Base-by-base conservation (phyloP, 2,797 vertebrate genomes). In the Syngnathus rostellatus region DNA sequence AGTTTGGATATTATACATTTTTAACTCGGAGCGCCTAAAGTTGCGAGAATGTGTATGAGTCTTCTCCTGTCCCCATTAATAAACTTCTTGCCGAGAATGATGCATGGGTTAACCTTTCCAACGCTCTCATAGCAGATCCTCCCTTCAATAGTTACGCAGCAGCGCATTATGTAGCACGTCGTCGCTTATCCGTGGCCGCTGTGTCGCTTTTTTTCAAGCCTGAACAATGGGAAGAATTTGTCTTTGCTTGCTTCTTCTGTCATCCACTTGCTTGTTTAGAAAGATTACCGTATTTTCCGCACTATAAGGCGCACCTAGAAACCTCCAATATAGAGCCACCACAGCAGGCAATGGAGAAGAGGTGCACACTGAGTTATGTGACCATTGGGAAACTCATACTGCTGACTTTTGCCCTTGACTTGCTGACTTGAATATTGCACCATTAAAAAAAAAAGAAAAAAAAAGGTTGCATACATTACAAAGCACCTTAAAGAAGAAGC, bases 51-150 rank as follows among this genome's bases (percentile, higher is more conserved):
- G 11, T 61, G 59, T 41, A 40, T 1, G 31, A 59, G 37, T 9
- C 16, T 31, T 50, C 14, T 38, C 37, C 48, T 3, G 45, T 16
- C 61, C 12, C 1, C 23, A 80, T 80, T 59, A 69, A 57, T 71
- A 48, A 79, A 85, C 77, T 82, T 71, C 61, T 45, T 68, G 73
- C 62, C 67, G 72, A 63, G 76, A 84, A 83, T 81, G 74, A 81
- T 80, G 75, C 78, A 83, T 72, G 68, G 74, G 74, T 77, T 86
- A 85, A 84, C 85, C 84, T 88, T 86, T 86, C 79, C 67, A 76
- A 71, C 70, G 61, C 81, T 75, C 62, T 67, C 76, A 40, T 2
- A 58, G 66, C 79, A 84, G 78, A 80, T 82, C 75, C 77, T 77
- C 67, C 81, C 65, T 62, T 72, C 80, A 72, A 39, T 66, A 77